phyloP scores from a whole-genome alignment of 2,113 vertebrate species.

The Caloenas nicobarica region DNA sequence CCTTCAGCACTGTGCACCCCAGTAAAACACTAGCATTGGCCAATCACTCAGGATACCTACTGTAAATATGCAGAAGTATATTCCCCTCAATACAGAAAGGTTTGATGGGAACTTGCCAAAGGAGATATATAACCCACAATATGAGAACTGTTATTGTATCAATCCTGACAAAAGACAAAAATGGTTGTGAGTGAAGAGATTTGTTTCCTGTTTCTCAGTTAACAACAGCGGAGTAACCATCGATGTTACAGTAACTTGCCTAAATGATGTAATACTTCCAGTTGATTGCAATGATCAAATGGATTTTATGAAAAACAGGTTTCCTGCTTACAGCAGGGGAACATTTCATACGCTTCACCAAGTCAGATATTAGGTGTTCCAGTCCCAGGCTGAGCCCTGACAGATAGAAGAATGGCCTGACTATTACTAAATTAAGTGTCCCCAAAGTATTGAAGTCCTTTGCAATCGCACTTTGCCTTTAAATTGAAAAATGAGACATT shows the following conservation, averaged over 20 bases:
- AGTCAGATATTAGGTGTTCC: background rate
- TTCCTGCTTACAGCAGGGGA: background rate
- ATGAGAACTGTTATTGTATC: background rate
- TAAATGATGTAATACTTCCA: background rate
- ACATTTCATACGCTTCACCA: background rate
- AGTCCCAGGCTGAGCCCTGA: constrained; percentile 1
- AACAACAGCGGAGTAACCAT: background rate
- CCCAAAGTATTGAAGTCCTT: constrained; percentile 21
- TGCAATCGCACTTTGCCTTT: background rate
- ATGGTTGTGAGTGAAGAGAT: background rate
- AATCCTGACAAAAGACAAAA: background rate
- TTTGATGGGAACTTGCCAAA: background rate
- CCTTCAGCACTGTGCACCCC: background rate
- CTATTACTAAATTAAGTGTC: constrained; percentile 24
- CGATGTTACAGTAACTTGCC: background rate
- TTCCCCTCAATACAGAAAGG: background rate
- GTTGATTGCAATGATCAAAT: background rate
- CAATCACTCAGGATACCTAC: background rate
- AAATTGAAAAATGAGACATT: constrained; percentile 46
- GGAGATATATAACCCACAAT: background rate
- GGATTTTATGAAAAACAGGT: background rate
- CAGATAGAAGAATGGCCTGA: constrained; percentile 11
- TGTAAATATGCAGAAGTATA: background rate
- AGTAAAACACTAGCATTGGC: background rate
- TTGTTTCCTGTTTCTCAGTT: background rate